Percentiles rank a stretch among this genome's conserved stretches.
phyloP scores from a whole-genome alignment of 1,140 invertebrate genomes.

The Bombus balteatus region DNA sequence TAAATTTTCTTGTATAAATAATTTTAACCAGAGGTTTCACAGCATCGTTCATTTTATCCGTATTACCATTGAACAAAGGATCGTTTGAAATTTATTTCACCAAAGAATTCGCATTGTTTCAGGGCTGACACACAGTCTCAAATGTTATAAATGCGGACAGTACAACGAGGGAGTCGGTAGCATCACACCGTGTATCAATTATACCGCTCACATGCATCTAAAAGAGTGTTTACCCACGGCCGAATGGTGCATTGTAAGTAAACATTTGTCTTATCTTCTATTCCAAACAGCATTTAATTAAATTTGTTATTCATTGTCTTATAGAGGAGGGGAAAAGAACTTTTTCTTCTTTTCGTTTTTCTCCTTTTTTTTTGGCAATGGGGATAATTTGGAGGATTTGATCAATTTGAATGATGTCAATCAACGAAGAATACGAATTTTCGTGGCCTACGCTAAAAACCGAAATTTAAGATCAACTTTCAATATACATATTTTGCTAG shows the following conservation, averaged over 20 bases:
- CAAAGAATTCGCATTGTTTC: slow-evolving; percentile 46
- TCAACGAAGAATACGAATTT: no score
- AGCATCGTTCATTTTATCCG: neutral
- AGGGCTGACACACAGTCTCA: slow-evolving; percentile 83
- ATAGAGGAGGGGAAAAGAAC: neutral
- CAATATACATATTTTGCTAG: no score
- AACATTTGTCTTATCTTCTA: neutral
- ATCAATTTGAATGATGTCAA: no score
- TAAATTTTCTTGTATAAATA: neutral
- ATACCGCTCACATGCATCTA: slow-evolving; percentile 86
- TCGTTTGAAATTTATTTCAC: neutral
- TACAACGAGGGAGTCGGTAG: slow-evolving; percentile 92
- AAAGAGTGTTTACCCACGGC: slow-evolving; percentile 85
- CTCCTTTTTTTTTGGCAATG: fast-evolving
- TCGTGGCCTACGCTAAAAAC: no score
- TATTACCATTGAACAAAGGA: neutral
- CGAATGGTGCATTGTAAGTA: slow-evolving; percentile 89
- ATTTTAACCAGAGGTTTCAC: neutral
- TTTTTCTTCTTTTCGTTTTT: fast-evolving
- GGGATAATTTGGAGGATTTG: no score
- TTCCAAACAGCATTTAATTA: neutral
- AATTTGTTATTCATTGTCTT: neutral
- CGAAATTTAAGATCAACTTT: no score
- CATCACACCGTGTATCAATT: slow-evolving; percentile 91
- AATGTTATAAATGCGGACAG: slow-evolving; percentile 89